Evolutionary conservation across 2,888 invertebrate genomes (phyloP), one percentile per base, ranked within the genome.

Genomic region (Conomelus anceps): DNA sequence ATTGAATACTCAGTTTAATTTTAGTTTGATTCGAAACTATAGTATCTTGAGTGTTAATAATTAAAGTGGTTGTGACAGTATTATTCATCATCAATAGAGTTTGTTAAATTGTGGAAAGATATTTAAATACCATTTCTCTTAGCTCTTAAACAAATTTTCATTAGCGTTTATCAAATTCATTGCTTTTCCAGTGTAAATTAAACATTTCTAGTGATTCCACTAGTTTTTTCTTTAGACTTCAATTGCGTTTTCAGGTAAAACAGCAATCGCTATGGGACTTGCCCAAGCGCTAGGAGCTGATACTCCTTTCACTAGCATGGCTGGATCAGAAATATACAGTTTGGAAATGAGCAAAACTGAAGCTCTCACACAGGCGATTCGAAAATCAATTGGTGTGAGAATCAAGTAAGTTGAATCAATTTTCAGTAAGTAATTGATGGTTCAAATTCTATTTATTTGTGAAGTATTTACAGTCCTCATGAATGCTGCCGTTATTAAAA

Each of bases 341-440:
- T 93, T 99, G 90, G 99, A 99, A 93, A 99, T 99, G 98, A 97
- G 99, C 93, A 99, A 99, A 94, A 99, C 99, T 0, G 99, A 99
- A 94, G 99, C 99, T 0, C 94, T 99, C 3, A 98, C 98, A 0
- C 99, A 99, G 93, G 97, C 99, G 0, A 97, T 99, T 90, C 95
- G 99, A 89, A 99, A 99, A 92, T 97, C 97, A n/a, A 99, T 99
- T 92, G 99, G 99, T 0, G 98, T 99, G 1, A 95, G 99, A 92
- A 99, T 99, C 91, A 98, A 97, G 96, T 97, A 93, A 94, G 95
- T 94, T n/a, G 7, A 63, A n/a, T 63, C n/a, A 3, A n/a, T 3
- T n/a, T 63, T 63, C 63, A n/a, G 22, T 85, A 41, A 13, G 84
- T 88, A 84, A 84, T 87, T 24, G 22, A 89, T 24, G 87, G 23